These are phyloP conservation scores for Peromyscus maniculatus DNA, from an alignment of 2,113 vertebrate genomes.

Conservation along the genomic window DNA sequence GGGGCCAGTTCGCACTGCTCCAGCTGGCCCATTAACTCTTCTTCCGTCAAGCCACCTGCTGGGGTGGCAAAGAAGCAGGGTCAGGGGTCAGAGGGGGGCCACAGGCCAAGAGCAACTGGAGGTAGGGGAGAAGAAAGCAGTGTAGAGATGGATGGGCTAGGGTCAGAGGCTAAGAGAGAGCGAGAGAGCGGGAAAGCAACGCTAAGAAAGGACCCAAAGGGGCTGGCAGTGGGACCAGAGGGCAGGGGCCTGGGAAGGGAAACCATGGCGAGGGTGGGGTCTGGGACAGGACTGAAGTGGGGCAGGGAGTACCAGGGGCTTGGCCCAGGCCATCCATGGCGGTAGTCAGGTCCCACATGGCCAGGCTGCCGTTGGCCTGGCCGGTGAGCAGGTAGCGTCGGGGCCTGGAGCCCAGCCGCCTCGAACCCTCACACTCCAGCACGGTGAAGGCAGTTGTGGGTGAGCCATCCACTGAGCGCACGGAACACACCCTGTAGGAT, in stretches of 20 bases:
- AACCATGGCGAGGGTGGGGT: fast-evolving
- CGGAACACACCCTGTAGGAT: slow-evolving; percentile 91
- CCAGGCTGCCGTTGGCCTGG: slow-evolving; percentile 94
- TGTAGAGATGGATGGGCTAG: not conserved
- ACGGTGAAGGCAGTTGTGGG: slow-evolving; percentile 94
- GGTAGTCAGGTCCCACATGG: slow-evolving; percentile 96
- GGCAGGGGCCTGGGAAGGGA: not conserved
- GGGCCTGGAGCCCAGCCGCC: slow-evolving; percentile 92
- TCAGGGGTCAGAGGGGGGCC: not conserved
- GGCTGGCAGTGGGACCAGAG: not conserved
- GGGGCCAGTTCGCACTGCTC: slow-evolving; percentile 92
- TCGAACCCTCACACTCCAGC: slow-evolving; percentile 95
- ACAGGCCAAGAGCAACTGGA: not conserved
- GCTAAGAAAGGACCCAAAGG: too few species aligned
- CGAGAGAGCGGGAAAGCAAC: not conserved
- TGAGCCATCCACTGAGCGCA: slow-evolving; percentile 92
- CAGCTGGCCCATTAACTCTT: slow-evolving; percentile 93
- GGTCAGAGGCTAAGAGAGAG: not conserved
- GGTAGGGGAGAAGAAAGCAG: not conserved
- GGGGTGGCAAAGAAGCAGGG: slow-evolving; percentile 58
- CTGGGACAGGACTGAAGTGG: not conserved
- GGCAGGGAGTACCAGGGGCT: slow-evolving; percentile 65
- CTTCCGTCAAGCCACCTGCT: slow-evolving; percentile 91
- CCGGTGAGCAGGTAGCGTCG: slow-evolving; percentile 95
- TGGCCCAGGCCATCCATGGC: slow-evolving; percentile 92